Evolutionary conservation across 1,140 invertebrate genomes (phyloP).

Genomic region (Aphelenchoides fujianensis): DNA sequence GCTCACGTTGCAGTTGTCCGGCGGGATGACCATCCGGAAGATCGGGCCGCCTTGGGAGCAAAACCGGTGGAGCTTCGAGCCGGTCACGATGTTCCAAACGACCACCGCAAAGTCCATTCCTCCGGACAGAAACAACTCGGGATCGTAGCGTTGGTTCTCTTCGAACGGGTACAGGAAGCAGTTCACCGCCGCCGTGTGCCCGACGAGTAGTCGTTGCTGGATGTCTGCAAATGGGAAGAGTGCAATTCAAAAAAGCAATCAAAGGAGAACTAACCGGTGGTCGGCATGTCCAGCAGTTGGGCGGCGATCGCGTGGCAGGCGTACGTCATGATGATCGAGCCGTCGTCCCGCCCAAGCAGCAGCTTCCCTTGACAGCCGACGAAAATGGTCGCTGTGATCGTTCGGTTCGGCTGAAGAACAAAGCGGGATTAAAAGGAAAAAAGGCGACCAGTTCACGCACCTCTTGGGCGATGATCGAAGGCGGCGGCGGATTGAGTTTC

Average conservation of each 20-base stretch:
- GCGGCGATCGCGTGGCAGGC: conserved; percentile 91
- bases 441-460: conserved; percentile 16
- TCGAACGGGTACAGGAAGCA: conserved; percentile 91
- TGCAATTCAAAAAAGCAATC: conserved; percentile 4
- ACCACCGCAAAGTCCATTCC: conserved; percentile 96
- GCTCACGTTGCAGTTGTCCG: conserved; percentile 82
- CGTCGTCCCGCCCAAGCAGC: conserved; percentile 89
- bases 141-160: conserved; percentile 85
- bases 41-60: conserved; percentile 85
- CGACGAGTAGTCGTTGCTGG: conserved; percentile 69
- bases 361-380: conserved; percentile 84
- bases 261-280: conserved; percentile 24
- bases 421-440: conserved; percentile 13
- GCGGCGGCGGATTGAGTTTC: conserved; percentile 41
- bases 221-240: conserved; percentile 23
- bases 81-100: conserved; percentile 90
- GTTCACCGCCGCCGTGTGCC: conserved; percentile 88
- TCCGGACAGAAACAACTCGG: conserved; percentile 84
- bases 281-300: conserved; percentile 77
- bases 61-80: conserved; percentile 84
- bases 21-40: conserved; percentile 83
- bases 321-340: conserved; percentile 91
- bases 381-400: conserved; percentile 85
- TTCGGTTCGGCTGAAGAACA: conserved; percentile 57
- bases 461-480: conserved; percentile 44